Evolutionary conservation across 2,888 invertebrate genomes (phyloP).

Genomic region (Arrhopalites spinosus): DNA sequence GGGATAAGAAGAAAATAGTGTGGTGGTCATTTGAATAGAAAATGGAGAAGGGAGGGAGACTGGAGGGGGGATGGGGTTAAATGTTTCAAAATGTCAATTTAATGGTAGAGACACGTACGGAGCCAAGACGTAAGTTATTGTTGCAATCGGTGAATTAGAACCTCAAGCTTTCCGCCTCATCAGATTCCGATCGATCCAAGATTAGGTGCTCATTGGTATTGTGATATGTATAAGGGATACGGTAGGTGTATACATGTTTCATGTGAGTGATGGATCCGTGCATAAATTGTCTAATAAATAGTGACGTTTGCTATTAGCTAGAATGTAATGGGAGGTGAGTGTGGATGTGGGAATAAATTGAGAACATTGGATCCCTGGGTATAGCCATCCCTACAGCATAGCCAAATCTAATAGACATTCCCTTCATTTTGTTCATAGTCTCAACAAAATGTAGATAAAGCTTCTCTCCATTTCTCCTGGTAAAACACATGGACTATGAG

Average conservation of each 20-base stretch:
- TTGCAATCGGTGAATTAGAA: conserved; percentile 18
- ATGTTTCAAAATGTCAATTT: conserved; percentile 31
- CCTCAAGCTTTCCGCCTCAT: conserved; percentile 22
- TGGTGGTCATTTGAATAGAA: neutral
- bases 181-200: conserved; percentile 27
- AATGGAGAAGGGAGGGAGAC: neutral
- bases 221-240: neutral
- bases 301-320: conserved; percentile 16
- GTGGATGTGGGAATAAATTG: neutral
- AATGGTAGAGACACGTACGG: conserved; percentile 9
- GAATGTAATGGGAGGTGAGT: conserved; percentile 3
- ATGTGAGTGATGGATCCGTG: neutral
- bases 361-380: neutral
- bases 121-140: conserved; percentile 1
- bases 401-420: too few relatives aligned
- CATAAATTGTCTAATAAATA: conserved; percentile 13
- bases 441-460: too few relatives aligned
- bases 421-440: too few relatives aligned
- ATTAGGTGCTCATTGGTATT: conserved; percentile 9
- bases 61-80: neutral
- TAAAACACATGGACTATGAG: neutral
- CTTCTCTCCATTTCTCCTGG: neutral
- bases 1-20: neutral
- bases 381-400: neutral
- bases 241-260: too few relatives aligned